phyloP scores from a whole-genome alignment of 2,888 invertebrate genomes.

The Dione juno region DNA sequence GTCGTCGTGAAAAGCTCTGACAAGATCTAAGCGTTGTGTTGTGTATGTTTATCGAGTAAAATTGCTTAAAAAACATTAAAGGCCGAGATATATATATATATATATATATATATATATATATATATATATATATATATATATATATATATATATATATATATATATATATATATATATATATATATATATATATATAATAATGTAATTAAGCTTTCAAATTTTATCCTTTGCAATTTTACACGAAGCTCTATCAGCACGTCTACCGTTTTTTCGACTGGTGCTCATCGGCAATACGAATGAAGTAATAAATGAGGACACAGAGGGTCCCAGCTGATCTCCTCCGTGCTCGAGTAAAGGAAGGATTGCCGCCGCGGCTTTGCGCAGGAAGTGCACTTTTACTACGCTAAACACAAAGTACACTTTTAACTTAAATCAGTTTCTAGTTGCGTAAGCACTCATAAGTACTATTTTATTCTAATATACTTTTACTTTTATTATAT shows the following conservation, averaged over 20 bases:
- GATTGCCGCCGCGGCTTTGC: constrained; percentile 74
- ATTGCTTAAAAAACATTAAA: too few relatives aligned
- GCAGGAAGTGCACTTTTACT: constrained; percentile 82
- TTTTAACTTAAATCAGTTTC: constrained; percentile 83
- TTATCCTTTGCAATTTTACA: constrained; percentile 62
- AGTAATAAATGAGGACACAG: constrained; percentile 49
- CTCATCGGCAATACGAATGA: constrained; percentile 61
- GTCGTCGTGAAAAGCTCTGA: too few relatives aligned
- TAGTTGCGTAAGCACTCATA: constrained; percentile 84
- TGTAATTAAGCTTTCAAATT: too few relatives aligned
- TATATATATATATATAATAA: too few relatives aligned
- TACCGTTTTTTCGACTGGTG: constrained; percentile 64
- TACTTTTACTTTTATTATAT: neutral
- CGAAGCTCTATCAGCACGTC: constrained; percentile 62
- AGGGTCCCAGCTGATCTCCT: constrained; percentile 57
- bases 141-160: too few relatives aligned
- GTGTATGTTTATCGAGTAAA: too few relatives aligned
- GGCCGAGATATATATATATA: too few relatives aligned
- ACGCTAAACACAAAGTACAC: too few relatives aligned
- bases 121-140: too few relatives aligned
- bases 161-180: too few relatives aligned
- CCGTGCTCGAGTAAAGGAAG: constrained; percentile 66
- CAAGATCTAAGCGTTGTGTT: too few relatives aligned
- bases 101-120: too few relatives aligned
- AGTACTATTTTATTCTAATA: constrained; percentile 52